These are phyloP conservation scores for Agelaius phoeniceus DNA, from an alignment of 2,113 vertebrate genomes.

Conservation along the genomic window DNA sequence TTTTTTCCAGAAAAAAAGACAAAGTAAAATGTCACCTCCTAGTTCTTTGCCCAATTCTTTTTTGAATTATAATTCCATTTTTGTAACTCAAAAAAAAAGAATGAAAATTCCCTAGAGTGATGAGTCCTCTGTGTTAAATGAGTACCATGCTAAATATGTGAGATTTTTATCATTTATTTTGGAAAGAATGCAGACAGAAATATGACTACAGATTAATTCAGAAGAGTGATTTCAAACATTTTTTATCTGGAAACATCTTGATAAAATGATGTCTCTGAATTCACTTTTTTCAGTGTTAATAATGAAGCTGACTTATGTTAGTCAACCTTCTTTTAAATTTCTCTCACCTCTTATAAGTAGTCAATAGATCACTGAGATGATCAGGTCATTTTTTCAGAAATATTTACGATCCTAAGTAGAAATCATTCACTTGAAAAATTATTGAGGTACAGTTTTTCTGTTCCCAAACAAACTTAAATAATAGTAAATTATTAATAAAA, in stretches of 20 bases:
- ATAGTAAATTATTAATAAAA: background rate
- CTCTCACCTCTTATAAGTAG: background rate
- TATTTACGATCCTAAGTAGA: background rate
- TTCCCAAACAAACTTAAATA: background rate
- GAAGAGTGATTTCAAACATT: background rate
- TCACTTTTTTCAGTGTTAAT: background rate
- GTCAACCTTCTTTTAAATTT: background rate
- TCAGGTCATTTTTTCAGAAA: background rate
- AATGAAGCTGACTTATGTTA: background rate
- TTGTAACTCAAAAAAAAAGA: background rate
- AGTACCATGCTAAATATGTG: background rate
- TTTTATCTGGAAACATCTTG: background rate
- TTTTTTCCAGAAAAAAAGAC: background rate
- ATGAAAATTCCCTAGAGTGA: background rate
- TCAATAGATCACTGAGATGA: background rate
- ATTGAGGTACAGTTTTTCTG: background rate
- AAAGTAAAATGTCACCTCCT: background rate
- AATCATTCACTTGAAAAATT: background rate
- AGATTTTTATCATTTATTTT: background rate
- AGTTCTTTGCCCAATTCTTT: background rate
- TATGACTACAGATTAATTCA: background rate
- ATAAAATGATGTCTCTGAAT: background rate
- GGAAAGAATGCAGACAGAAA: background rate
- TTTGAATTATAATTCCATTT: background rate
- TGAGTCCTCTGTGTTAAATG: background rate